phyloP scores from a whole-genome alignment of 2,888 invertebrate species.

The Hirtodrosophila trivittata region DNA sequence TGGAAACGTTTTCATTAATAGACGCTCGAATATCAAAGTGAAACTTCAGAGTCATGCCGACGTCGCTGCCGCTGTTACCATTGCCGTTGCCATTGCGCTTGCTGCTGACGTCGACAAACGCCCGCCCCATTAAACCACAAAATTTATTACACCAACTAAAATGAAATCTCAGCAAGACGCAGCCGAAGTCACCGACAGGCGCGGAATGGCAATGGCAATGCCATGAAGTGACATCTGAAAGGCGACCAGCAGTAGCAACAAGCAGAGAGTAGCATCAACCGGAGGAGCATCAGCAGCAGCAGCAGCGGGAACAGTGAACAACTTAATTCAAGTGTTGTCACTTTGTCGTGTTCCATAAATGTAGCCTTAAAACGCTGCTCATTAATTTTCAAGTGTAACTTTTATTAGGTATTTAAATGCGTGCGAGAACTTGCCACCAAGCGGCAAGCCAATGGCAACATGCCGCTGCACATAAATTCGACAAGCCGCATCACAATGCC shows the following conservation, averaged over 20 bases:
- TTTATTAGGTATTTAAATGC: conserved; percentile 81
- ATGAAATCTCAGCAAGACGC: conserved; percentile 71
- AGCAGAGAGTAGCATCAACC: too few species aligned
- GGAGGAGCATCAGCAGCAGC: conserved; percentile 10
- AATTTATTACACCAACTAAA: conserved; percentile 82
- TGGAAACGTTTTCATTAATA: conserved; percentile 73
- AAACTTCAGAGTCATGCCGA: conserved; percentile 74
- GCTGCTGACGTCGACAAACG: conserved; percentile 60
- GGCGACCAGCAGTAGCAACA: conserved; percentile 35
- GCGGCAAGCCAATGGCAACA: conserved; percentile 67
- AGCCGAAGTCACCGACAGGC: conserved; percentile 25
- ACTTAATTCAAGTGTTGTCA: conserved; percentile 82
- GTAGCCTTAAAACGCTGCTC: conserved; percentile 79
- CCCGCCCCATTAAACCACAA: conserved; percentile 83
- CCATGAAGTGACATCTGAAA: conserved; percentile 64
- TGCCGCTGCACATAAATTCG: conserved; percentile 75
- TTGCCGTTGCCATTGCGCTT: conserved; percentile 22
- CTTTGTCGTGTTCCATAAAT: conserved; percentile 80
- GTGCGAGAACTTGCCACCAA: conserved; percentile 75
- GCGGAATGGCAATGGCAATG: conserved; percentile 56
- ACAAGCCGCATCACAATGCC: conserved; percentile 44
- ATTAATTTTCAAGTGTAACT: conserved; percentile 84
- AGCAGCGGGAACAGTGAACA: conserved; percentile 52
- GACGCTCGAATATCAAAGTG: conserved; percentile 77
- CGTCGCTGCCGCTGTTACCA: conserved; percentile 20